Percentiles rank a stretch among this genome's conserved stretches.
These are phyloP conservation scores for Characodon lateralis DNA, from an alignment of 2,797 vertebrate species.

Conservation along the genomic window DNA sequence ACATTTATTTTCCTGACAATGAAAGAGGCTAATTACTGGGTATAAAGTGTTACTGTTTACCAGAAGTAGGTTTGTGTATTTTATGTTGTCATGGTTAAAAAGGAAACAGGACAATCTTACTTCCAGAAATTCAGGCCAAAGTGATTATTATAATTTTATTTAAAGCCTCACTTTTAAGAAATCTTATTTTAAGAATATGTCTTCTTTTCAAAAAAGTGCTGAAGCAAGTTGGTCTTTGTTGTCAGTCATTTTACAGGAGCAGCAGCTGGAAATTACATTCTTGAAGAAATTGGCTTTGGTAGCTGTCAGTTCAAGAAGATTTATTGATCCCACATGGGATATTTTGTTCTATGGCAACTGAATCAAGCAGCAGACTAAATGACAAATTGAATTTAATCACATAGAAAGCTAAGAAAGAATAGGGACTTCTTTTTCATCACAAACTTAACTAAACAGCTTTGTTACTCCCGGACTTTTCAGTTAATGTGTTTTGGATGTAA, in stretches of 20 bases:
- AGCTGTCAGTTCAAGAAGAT: slow-evolving; percentile 29
- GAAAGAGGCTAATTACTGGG: background rate
- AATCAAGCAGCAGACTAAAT: slow-evolving; percentile 1
- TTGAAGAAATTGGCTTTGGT: slow-evolving; percentile 16
- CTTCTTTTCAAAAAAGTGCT: background rate
- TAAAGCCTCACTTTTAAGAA: background rate
- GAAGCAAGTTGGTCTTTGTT: background rate
- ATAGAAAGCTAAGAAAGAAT: slow-evolving; percentile 4
- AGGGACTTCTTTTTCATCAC: slow-evolving; percentile 9
- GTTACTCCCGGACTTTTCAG: slow-evolving; percentile 9
- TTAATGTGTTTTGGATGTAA: slow-evolving; percentile 12
- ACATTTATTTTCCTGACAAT: background rate
- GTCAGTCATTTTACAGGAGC: slow-evolving; percentile 9
- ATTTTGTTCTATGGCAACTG: slow-evolving; percentile 22
- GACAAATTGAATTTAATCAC: slow-evolving; percentile 16
- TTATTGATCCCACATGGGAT: slow-evolving; percentile 24
- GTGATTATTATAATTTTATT: background rate
- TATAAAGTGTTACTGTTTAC: background rate
- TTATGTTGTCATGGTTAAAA: background rate
- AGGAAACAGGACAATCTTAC: background rate
- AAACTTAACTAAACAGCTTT: slow-evolving; percentile 22
- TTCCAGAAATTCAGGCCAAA: background rate
- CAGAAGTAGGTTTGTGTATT: background rate
- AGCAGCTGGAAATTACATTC: slow-evolving; percentile 22
- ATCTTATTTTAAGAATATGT: background rate